Evolutionary conservation across 2,888 invertebrate species (phyloP).

Genomic region (Sipunculus nudus): DNA sequence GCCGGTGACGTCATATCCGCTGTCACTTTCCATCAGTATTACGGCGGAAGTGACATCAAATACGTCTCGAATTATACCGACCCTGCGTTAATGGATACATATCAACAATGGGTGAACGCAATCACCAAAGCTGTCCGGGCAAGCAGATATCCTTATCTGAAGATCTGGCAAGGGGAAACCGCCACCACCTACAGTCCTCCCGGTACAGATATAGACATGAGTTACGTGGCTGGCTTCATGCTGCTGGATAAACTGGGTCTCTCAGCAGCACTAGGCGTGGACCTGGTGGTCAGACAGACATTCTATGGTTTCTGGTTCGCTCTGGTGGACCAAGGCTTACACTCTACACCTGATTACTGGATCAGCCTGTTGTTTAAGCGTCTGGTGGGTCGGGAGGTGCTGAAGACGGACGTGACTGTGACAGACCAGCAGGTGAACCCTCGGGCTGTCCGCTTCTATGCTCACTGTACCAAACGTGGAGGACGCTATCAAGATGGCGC

Average conservation of each 20-base stretch:
- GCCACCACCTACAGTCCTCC: slow-evolving; percentile 81
- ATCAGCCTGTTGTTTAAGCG: slow-evolving; percentile 79
- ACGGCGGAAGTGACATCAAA: slow-evolving; percentile 72
- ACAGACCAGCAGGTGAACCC: slow-evolving; percentile 63
- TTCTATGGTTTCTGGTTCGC: slow-evolving; percentile 77
- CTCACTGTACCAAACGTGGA: slow-evolving; percentile 74
- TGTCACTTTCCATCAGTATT: slow-evolving; percentile 76
- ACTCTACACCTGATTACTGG: slow-evolving; percentile 73
- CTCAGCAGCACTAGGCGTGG: slow-evolving; percentile 75
- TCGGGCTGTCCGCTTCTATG: slow-evolving; percentile 72
- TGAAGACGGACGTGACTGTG: slow-evolving; percentile 52
- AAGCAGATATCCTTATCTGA: slow-evolving; percentile 60
- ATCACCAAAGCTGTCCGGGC: slow-evolving; percentile 62
- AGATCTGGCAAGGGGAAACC: slow-evolving; percentile 74
- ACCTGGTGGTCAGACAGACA: slow-evolving; percentile 78
- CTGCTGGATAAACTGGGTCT: slow-evolving; percentile 81
- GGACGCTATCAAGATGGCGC: neutral
- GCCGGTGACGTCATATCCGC: slow-evolving; percentile 69
- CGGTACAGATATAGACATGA: slow-evolving; percentile 74
- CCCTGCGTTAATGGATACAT: slow-evolving; percentile 72
- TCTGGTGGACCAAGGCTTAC: slow-evolving; percentile 70
- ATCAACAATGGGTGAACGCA: slow-evolving; percentile 73
- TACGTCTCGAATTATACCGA: slow-evolving; percentile 73
- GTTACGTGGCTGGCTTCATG: slow-evolving; percentile 75
- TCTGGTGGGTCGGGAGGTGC: slow-evolving; percentile 76